Evolutionary conservation across 2,888 invertebrate species (phyloP), one percentile per base, ranked within the genome.

Genomic region (Rhorus exstirpatorius): DNA sequence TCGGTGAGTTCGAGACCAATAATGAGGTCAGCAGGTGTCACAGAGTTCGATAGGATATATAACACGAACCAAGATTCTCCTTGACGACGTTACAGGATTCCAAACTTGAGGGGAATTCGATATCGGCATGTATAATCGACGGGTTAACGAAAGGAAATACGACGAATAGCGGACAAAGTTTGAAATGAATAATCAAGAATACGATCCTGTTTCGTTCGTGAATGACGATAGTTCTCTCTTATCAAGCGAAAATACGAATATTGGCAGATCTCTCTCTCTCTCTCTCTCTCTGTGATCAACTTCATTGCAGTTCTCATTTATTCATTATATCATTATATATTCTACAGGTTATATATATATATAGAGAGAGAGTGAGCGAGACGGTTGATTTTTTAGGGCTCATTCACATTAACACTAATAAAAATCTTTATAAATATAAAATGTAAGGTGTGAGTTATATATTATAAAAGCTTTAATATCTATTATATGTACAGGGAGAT

Each of bases 101-200:
- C 51, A 17, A 51, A 63, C 41, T 74, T 74, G 55, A 75, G 14
- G 31, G 10, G 49, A 49, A 67, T 67, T 58, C 58, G 44, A 76
- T 60, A 76, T 76, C 35, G 67, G 49, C 67, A 58, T 58, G 53
- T n/a, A n/a, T n/a, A n/a, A 76, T 53, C 46, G 35, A 58, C 58
- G 24, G 31, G 35, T 17, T 49, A 46, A 14, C 46, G 14, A 24
- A 67, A 49, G 35, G 53, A n/a, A n/a, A 65, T n/a, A 6, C 58
- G 7, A 26, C 3, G 10, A 7, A 8, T 14, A 31, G 35, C 1
- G 2, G 31, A n/a, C 46, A 44, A 67, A 67, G 14, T 58, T 58
- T 8, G 19, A 58, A 58, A 55, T 24, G 35, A 58, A 67, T 38
- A 67, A 58, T 44, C 41, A 51, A 38, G n/a, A 17, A 61, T 70